These are phyloP conservation scores for Hemithea aestivaria DNA, from an alignment of 2,888 invertebrate genomes.

Conservation along the genomic window DNA sequence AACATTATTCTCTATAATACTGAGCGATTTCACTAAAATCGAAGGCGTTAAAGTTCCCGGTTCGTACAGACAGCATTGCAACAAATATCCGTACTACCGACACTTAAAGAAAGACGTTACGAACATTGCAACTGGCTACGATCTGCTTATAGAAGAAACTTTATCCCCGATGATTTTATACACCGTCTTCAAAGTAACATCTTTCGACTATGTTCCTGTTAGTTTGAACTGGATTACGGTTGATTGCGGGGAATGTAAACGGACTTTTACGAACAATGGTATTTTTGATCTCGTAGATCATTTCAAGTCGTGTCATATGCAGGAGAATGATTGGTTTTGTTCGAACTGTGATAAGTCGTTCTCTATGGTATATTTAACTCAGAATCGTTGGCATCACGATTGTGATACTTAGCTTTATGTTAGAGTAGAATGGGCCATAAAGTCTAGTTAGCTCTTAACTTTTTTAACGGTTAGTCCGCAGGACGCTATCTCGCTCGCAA, in stretches of 20 bases:
- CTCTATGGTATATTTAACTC: not conserved
- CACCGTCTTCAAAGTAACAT: conserved; percentile 21
- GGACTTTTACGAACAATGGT: conserved; percentile 23
- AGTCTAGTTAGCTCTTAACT: too few relatives aligned
- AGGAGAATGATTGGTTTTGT: conserved; percentile 48
- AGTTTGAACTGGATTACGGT: conserved; percentile 36
- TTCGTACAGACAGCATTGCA: conserved; percentile 29
- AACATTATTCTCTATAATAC: conserved; percentile 23
- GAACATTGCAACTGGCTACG: conserved; percentile 24
- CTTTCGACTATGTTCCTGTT: too few relatives aligned
- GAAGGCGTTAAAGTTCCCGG: conserved; percentile 21
- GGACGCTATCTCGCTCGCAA: too few relatives aligned
- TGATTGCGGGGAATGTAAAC: conserved; percentile 41
- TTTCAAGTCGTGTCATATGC: conserved; percentile 36
- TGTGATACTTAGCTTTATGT: conserved; percentile 1
- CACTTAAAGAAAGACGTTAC: conserved; percentile 36
- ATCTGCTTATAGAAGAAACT: conserved; percentile 50
- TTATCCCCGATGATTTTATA: conserved; percentile 34
- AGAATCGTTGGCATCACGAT: conserved; percentile 3
- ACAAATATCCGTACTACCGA: conserved; percentile 43
- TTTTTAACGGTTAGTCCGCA: too few relatives aligned
- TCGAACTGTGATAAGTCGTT: conserved; percentile 6
- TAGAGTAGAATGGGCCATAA: too few relatives aligned
- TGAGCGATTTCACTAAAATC: conserved; percentile 25
- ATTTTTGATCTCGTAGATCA: conserved; percentile 33